Evolutionary conservation across 64 coral and sea anemone genomes (phyloP).

Genomic region (Platygyra sinensis): DNA sequence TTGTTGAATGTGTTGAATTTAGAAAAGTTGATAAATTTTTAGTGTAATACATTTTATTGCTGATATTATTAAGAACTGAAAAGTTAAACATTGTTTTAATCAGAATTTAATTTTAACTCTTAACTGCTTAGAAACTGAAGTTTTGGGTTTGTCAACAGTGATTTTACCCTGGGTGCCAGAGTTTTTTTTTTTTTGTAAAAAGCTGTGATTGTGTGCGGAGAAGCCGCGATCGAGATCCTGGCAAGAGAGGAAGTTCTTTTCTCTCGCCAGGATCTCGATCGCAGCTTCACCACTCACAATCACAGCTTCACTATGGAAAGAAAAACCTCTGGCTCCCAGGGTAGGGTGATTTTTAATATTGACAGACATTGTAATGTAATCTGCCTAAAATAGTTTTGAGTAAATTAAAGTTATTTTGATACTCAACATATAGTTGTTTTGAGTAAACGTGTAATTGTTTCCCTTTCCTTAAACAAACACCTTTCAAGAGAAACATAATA

Average conservation of each 20-base stretch:
- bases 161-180: too few species aligned
- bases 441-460: neutral
- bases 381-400: neutral
- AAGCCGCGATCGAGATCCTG: too few species aligned
- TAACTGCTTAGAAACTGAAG: neutral
- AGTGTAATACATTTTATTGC: neutral
- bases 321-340: too few species aligned
- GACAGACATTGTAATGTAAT: neutral
- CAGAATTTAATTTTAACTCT: neutral
- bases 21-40: neutral
- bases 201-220: too few species aligned
- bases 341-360: neutral
- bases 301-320: too few species aligned
- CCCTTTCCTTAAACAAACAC: too few species aligned
- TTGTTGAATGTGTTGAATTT: neutral
- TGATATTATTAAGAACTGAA: neutral
- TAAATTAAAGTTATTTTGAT: conserved; percentile 1
- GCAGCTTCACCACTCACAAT: too few species aligned
- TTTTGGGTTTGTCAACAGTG: neutral
- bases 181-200: too few species aligned
- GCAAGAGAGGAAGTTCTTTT: too few species aligned
- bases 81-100: neutral
- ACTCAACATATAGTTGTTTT: neutral
- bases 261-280: too few species aligned
- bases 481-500: too few species aligned